Evolutionary conservation across 2,797 vertebrate species (phyloP).

Genomic region (Nasua narica): DNA sequence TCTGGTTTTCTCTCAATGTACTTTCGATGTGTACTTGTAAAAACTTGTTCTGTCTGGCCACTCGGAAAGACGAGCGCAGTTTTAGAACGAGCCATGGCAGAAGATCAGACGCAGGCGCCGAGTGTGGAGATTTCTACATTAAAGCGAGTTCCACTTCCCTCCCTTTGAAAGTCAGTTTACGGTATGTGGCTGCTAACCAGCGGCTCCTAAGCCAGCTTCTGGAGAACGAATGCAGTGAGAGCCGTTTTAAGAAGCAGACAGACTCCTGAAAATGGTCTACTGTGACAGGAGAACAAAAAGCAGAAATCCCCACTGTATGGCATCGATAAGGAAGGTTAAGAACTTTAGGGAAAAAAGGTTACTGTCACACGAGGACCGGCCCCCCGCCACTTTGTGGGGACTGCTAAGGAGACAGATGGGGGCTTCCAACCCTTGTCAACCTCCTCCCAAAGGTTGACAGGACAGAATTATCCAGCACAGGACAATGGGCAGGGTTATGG

Average conservation of each 20-base stretch:
- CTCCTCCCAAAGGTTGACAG: background rate
- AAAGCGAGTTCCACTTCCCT: slow-evolving; percentile 71
- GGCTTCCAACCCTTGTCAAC: background rate
- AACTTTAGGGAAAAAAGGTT: background rate
- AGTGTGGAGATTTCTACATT: slow-evolving; percentile 71
- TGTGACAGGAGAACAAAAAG: accelerated
- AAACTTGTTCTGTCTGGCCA: slow-evolving; percentile 78
- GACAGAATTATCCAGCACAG: background rate
- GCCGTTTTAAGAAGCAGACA: slow-evolving; percentile 1
- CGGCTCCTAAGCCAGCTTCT: slow-evolving; percentile 72
- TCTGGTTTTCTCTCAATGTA: slow-evolving; percentile 70
- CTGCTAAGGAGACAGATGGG: background rate
- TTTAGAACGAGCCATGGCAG: slow-evolving; percentile 81
- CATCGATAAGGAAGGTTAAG: background rate
- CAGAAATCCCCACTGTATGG: accelerated
- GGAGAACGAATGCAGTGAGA: slow-evolving; percentile 52
- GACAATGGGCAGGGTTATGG: background rate
- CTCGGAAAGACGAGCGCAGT: slow-evolving; percentile 77
- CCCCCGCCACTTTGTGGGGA: background rate
- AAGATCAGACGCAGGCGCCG: slow-evolving; percentile 80
- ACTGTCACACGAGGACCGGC: background rate
- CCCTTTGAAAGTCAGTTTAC: slow-evolving; percentile 71
- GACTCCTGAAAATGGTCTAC: background rate
- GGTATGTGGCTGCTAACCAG: slow-evolving; percentile 72
- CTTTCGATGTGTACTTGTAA: slow-evolving; percentile 75